phyloP scores from a whole-genome alignment of 1,140 invertebrate genomes.

The Drosophila novamexicana region DNA sequence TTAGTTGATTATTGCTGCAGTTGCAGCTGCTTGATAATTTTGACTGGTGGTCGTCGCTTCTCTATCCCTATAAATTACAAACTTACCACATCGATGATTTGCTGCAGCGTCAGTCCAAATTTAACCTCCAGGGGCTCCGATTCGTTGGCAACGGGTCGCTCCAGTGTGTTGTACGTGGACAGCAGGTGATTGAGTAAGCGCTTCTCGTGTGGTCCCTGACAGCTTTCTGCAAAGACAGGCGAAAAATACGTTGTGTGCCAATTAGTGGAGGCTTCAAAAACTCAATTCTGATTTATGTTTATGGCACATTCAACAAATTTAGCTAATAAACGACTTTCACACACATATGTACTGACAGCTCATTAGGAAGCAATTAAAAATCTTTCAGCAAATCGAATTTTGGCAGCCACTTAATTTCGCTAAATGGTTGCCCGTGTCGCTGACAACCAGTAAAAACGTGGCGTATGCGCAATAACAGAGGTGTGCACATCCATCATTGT shows the following conservation, averaged over 20 bases:
- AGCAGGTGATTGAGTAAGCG: constrained; percentile 93
- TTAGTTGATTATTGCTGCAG: constrained; percentile 21
- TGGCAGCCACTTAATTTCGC: constrained; percentile 58
- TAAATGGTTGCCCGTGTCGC: constrained; percentile 27
- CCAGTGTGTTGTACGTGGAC: constrained; percentile 97
- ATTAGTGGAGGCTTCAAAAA: constrained; percentile 41
- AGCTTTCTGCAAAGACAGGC: constrained; percentile 87
- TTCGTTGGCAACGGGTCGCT: constrained; percentile 98
- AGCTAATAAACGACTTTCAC: constrained; percentile 50
- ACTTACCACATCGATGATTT: constrained; percentile 99
- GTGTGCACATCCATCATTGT: not conserved
- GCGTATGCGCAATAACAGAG: constrained; percentile 16
- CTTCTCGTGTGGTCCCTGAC: constrained; percentile 95
- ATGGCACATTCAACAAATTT: constrained; percentile 54
- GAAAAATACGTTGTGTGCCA: constrained; percentile 22
- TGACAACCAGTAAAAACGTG: constrained; percentile 1
- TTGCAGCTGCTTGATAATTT: constrained; percentile 13
- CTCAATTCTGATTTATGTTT: constrained; percentile 54
- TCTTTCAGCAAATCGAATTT: constrained; percentile 49
- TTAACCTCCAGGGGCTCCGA: constrained; percentile 96
- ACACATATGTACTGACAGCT: constrained; percentile 35
- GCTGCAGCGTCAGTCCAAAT: constrained; percentile 98
- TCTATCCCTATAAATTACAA: constrained; percentile 11
- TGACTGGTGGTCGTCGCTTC: constrained; percentile 16
- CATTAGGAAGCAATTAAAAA: constrained; percentile 71